Conservation (phyloP, 1,140 invertebrate species). For the Apis florea region DNA sequence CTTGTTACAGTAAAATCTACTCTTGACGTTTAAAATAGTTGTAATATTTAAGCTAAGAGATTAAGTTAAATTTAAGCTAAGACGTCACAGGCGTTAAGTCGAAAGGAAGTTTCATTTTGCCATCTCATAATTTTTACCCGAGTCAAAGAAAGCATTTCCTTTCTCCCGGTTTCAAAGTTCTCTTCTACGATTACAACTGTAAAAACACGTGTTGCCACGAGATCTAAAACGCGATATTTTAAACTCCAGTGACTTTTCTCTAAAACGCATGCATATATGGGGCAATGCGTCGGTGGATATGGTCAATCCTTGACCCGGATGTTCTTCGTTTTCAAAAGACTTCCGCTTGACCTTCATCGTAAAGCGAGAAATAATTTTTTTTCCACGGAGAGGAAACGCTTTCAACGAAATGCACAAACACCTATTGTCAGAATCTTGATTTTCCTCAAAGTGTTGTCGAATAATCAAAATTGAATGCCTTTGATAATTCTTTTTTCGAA, state of each 20-base stretch:
- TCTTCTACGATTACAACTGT: slow-evolving; percentile 15
- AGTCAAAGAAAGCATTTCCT: neutral
- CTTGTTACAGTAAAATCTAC: neutral
- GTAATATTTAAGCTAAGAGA: neutral
- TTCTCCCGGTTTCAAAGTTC: too few species aligned
- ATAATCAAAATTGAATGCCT: neutral
- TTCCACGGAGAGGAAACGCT: neutral
- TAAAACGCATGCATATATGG: neutral
- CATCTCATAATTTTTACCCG: neutral
- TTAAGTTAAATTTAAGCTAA: neutral
- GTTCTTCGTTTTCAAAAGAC: slow-evolving; percentile 11
- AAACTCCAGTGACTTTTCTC: neutral
- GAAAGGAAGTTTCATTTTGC: neutral
- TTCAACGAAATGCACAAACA: neutral
- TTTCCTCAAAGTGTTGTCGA: neutral
- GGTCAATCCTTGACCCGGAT: slow-evolving; percentile 22
- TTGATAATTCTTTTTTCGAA: too few species aligned
- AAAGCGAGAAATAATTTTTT: slow-evolving; percentile 1
- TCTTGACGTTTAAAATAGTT: neutral
- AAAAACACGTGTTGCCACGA: slow-evolving; percentile 3
- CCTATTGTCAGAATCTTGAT: neutral
- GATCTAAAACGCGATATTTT: neutral
- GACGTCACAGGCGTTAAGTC: neutral
- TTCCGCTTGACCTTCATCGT: slow-evolving; percentile 22
- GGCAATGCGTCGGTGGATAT: too few species aligned